These are phyloP conservation scores for Forbesichthys agassizii DNA, from an alignment of 2,113 vertebrate species.

Conservation along the genomic window DNA sequence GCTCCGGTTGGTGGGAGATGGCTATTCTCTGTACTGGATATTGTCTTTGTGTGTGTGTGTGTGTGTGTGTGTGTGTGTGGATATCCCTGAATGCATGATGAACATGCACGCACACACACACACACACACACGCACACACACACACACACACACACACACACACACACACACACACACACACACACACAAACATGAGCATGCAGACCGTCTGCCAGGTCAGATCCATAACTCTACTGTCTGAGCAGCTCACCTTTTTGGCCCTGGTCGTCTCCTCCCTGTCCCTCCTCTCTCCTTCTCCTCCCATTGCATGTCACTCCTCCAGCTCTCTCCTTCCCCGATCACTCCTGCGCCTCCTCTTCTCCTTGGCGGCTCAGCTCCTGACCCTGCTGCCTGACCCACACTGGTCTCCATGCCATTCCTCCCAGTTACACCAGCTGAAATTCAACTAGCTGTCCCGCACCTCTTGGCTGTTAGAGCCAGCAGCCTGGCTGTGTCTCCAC, in stretches of 20 bases:
- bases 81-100: background rate
- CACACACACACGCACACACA: background rate
- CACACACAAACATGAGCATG: background rate
- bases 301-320: constrained; percentile 40
- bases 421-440: constrained; percentile 56
- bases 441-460: constrained; percentile 15
- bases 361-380: constrained; percentile 47
- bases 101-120: background rate
- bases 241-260: constrained; percentile 55
- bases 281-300: constrained; percentile 2
- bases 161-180: background rate
- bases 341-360: constrained; percentile 34
- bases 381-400: constrained; percentile 46
- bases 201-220: constrained; percentile 61
- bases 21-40: background rate
- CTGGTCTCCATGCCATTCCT: constrained; percentile 33
- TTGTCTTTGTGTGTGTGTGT: background rate
- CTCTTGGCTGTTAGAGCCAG: constrained; percentile 16
- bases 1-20: too few species aligned
- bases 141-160: background rate
- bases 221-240: constrained; percentile 57
- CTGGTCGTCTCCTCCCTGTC: constrained; percentile 36
- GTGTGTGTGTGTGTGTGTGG: background rate
- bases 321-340: constrained; percentile 51
- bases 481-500: constrained; percentile 17